phyloP scores from a whole-genome alignment of 2,797 vertebrate genomes.

The Ambastaia sidthimunki region DNA sequence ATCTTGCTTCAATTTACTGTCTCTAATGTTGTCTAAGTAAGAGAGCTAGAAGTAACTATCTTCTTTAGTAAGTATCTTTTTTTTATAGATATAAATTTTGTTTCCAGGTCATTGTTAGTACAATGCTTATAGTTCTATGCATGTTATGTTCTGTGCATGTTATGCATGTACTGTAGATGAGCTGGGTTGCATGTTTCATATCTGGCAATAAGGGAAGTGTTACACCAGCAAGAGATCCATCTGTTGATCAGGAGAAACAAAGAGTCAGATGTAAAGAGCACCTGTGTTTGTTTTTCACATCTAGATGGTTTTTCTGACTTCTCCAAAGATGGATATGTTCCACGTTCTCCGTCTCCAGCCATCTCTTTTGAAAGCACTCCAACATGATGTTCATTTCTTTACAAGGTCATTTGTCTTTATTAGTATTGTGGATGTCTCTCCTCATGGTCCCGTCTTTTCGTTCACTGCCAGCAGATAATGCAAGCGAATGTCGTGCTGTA shows the following conservation, averaged over 20 bases:
- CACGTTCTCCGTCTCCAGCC: conserved; percentile 13
- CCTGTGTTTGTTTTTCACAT: conserved; percentile 10
- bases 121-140: conserved; percentile 20
- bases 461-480: conserved; percentile 27
- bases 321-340: conserved; percentile 11
- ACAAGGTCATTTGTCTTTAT: conserved; percentile 37
- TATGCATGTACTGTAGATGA: conserved; percentile 61
- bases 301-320: conserved; percentile 9
- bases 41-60: no score
- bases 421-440: conserved; percentile 32
- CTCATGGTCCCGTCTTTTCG: conserved; percentile 9
- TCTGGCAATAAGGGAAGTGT: conserved; percentile 30
- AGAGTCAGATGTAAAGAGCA: conserved; percentile 11
- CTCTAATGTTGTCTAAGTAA: no score
- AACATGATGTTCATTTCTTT: conserved; percentile 34
- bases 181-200: conserved; percentile 68
- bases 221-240: conserved; percentile 31
- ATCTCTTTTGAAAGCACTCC: conserved; percentile 30
- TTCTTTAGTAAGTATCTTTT: no score
- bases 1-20: no score
- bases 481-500: conserved; percentile 8
- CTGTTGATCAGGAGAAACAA: conserved; percentile 37
- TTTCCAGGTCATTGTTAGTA: conserved; percentile 16
- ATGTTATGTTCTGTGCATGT: conserved; percentile 56
- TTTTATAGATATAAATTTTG: neutral